phyloP scores from a whole-genome alignment of 1,140 invertebrate genomes.

The Procambarus virginalis region DNA sequence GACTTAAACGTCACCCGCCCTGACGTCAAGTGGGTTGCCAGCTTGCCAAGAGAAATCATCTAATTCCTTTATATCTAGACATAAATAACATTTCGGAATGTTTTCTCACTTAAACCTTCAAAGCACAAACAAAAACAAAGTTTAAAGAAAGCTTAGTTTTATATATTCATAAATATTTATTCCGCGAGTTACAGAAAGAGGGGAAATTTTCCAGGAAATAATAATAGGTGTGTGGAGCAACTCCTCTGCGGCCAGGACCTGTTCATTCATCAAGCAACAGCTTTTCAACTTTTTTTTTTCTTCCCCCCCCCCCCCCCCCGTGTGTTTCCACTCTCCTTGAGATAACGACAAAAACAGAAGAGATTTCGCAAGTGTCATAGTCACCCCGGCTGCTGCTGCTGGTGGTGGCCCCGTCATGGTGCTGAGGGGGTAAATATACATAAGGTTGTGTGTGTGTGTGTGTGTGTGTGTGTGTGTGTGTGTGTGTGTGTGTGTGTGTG shows the following conservation, averaged over 20 bases:
- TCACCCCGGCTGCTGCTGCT: neutral
- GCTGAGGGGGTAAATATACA: too few species aligned
- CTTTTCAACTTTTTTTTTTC: neutral
- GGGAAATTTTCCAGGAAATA: neutral
- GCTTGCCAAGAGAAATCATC: neutral
- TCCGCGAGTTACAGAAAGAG: neutral
- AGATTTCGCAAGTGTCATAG: slow-evolving; percentile 5
- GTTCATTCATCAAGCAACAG: slow-evolving; percentile 32
- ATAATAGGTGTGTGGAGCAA: neutral
- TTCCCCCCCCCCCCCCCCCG: neutral
- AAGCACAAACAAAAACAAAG: neutral
- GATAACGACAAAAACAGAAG: slow-evolving; percentile 1
- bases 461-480: too few species aligned
- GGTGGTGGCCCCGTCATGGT: too few species aligned
- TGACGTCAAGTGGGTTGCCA: slow-evolving; percentile 1
- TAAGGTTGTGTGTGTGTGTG: too few species aligned
- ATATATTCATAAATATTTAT: neutral
- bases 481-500: too few species aligned
- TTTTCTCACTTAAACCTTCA: too few species aligned
- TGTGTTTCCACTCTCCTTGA: slow-evolving; percentile 2
- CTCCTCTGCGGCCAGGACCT: slow-evolving; percentile 29
- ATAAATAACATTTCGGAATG: too few species aligned
- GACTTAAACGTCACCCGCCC: neutral
- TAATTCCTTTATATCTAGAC: too few species aligned
- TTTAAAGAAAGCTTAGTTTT: neutral